Evolutionary conservation across 2,797 vertebrate genomes (phyloP), one percentile per base, ranked within the genome.

Genomic region (Hybognathus amarus): DNA sequence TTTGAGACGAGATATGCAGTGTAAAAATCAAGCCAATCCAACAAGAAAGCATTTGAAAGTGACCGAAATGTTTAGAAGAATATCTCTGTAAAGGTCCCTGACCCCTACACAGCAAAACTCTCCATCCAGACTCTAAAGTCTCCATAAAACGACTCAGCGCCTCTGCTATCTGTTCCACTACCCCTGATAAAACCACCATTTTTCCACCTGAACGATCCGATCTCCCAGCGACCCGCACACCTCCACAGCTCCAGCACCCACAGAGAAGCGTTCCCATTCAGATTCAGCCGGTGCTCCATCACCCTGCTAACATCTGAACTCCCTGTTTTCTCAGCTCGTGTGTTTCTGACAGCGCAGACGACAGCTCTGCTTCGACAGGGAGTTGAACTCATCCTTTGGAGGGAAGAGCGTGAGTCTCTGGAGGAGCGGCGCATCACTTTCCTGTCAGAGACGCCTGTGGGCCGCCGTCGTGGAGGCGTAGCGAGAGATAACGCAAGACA

Each of bases 341-440:
- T 63, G 67, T 22, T 68, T 63, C 74, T 30, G 87, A 92, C 91
- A 93, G 85, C 61, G 85, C 90, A 87, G 84, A 87, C 88, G 92
- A 93, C 89, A 90, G 91, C 86, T 93, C 86, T 78, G 83, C 88
- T 89, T 86, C 86, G 9, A 86, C 87, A 79, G 90, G 86, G 90
- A 91, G 91, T 90, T 92, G 88, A 92, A 94, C 91, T 91, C 90
- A 88, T 92, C 90, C 89, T 92, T 89, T 89, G 85, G 73, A 84
- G 86, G 87, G 85, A 87, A 89, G 90, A 52, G 84, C 83, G 85
- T 80, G 77, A 77, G 87, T 86, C 86, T 75, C 77, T 77, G 82
- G 86, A 91, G 86, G 91, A 90, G 83, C 86, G 70, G 86, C 81
- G 83, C 91, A 91, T 93, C 93, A 93, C 91, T 94, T 90, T 93